These are phyloP conservation scores for Callionymus lyra DNA, from an alignment of 2,113 vertebrate species.

Conservation along the genomic window DNA sequence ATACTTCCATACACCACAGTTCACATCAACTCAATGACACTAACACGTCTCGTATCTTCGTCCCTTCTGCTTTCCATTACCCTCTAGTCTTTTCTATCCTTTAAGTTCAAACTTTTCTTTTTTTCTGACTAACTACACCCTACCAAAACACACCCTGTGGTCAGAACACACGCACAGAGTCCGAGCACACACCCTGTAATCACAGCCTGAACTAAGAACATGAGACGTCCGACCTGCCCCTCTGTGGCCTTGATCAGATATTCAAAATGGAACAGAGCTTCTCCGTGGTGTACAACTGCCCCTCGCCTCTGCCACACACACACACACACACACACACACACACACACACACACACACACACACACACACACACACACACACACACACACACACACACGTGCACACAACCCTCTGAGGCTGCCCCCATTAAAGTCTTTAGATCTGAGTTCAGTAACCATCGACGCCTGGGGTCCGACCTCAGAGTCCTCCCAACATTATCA, in stretches of 20 bases:
- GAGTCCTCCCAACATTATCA: too few species aligned
- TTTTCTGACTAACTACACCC: constrained; percentile 15
- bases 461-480: background rate
- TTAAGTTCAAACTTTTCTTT: constrained; percentile 24
- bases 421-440: constrained; percentile 29
- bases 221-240: constrained; percentile 20
- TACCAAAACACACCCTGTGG: constrained; percentile 29
- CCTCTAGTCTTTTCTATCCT: constrained; percentile 20
- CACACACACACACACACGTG: too few species aligned
- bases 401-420: constrained; percentile 1
- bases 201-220: constrained; percentile 30
- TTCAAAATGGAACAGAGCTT: constrained; percentile 5
- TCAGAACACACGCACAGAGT: constrained; percentile 3
- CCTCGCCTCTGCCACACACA: background rate
- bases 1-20: too few species aligned
- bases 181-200: constrained; percentile 45
- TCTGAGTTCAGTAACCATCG: constrained; percentile 15
- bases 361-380: background rate
- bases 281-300: background rate
- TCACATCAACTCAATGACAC: too few species aligned
- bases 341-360: too few species aligned
- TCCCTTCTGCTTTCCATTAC: constrained; percentile 4
- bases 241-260: constrained; percentile 42
- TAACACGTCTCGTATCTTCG: too few species aligned
- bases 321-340: too few species aligned